Base-by-base conservation (phyloP, 1,140 invertebrate genomes). In the Macrobrachium nipponense region DNA sequence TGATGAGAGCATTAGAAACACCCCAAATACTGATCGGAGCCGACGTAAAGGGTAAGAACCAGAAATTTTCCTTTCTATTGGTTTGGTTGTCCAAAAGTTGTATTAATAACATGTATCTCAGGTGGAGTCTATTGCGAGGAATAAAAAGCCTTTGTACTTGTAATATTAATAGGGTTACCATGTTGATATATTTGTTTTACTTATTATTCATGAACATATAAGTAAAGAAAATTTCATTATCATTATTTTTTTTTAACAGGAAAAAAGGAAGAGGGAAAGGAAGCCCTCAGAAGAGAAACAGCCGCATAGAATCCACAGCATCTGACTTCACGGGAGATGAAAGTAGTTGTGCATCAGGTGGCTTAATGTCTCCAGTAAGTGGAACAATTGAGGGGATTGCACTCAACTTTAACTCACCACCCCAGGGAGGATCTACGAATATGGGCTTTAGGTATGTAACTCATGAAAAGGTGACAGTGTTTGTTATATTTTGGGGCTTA, bases 251-350 rank as follows among this genome's bases (percentile, higher is more conserved):
- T n/a, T 58, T 89, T 89, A 89, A 91, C 61, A 93, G 92, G 87
- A 92, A 94, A 81, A 95, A 95, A 90, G 94, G 94, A 5, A 91
- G 94, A 23, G 93, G 94, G 0, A 90, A 94, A 62, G 94, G 94
- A 0, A 93, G 92, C 0, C 94, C 84, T 23, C 77, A 80, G 60
- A 86, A 86, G 43, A 66, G 78, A 12, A 86, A 58, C 20, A 64
- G 27, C 51, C 93, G 60, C 92, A 92, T 70, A 93, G 75, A 88
- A 86, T 58, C 92, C 20, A 90, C 91, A 61, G 90, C 90, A 58
- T 80, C 84, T 76, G 86, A 43, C 92, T 91, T 83, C 92, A 90
- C 73, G 92, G 91, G n/a, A 90, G 93, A 64, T 92, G 95, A 86
- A 94, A 94, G 94, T 0, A 89, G 87, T 77, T 89, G 68, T 80